Percentiles rank a stretch among this genome's conserved stretches.
phyloP scores from a whole-genome alignment of 2,113 vertebrate genomes.

The Cettia cetti region DNA sequence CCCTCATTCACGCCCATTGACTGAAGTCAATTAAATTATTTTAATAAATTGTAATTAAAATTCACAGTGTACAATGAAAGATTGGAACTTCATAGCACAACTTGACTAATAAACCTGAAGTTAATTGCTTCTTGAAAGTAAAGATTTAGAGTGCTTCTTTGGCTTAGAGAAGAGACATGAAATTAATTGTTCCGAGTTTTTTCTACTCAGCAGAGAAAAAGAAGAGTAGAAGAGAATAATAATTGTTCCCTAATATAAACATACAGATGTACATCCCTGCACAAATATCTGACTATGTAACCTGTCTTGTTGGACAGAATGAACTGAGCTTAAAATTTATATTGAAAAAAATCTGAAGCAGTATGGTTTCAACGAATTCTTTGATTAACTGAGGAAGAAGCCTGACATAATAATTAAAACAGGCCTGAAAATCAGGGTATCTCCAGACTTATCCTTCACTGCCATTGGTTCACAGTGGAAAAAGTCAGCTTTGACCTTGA shows the following conservation, averaged over 20 bases:
- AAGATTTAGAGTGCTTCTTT: slow-evolving; percentile 49
- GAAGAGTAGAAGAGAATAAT: not conserved
- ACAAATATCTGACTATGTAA: not conserved
- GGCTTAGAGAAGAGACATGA: slow-evolving; percentile 36
- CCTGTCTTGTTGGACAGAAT: not conserved
- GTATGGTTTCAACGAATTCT: not conserved
- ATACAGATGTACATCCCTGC: not conserved
- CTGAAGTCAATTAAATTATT: slow-evolving; percentile 67
- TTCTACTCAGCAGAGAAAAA: not conserved
- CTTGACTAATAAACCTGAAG: slow-evolving; percentile 67
- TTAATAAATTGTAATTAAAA: slow-evolving; percentile 68
- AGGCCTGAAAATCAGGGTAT: not conserved
- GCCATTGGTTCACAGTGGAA: not conserved
- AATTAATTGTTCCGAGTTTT: slow-evolving; percentile 53
- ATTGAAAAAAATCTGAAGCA: not conserved
- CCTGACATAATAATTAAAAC: not conserved
- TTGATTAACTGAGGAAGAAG: not conserved
- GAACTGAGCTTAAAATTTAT: not conserved
- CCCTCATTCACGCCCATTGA: slow-evolving; percentile 57
- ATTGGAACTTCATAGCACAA: slow-evolving; percentile 55
- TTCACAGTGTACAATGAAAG: slow-evolving; percentile 50
- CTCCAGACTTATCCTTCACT: not conserved
- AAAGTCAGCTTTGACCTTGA: not conserved
- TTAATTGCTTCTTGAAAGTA: slow-evolving; percentile 64
- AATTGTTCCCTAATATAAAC: not conserved